Evolutionary conservation across 2,113 vertebrate species (phyloP).

Genomic region (Phoxinus phoxinus): DNA sequence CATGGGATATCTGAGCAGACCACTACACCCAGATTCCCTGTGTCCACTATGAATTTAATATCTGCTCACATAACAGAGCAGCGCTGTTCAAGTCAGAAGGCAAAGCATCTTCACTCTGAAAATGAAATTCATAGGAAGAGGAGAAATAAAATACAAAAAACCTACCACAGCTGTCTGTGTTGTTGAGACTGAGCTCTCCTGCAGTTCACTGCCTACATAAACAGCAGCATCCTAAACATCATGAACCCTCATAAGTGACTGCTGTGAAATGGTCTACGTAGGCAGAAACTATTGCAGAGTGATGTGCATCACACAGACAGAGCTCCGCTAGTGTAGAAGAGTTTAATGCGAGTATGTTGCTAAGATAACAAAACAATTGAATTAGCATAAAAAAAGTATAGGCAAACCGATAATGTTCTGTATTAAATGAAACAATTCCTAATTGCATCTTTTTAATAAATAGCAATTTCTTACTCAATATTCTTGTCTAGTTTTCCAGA

Average conservation of each 20-base stretch:
- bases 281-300: background rate
- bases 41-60: constrained; percentile 37
- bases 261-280: background rate
- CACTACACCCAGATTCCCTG: background rate
- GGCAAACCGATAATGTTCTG: background rate
- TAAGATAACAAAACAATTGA: background rate
- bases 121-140: constrained; percentile 23
- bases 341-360: background rate
- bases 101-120: background rate
- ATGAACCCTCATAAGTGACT: background rate
- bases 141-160: background rate
- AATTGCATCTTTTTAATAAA: too few relatives aligned
- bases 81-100: background rate
- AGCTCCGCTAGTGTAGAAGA: background rate
- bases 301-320: background rate
- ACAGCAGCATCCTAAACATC: background rate
- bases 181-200: constrained; percentile 12
- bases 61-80: background rate
- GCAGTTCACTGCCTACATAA: constrained; percentile 1
- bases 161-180: background rate
- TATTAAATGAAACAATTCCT: background rate
- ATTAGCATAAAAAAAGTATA: background rate
- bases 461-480: background rate
- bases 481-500: background rate
- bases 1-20: background rate